Conservation (phyloP, 2,113 vertebrate species). For the Burhinus oedicnemus region DNA sequence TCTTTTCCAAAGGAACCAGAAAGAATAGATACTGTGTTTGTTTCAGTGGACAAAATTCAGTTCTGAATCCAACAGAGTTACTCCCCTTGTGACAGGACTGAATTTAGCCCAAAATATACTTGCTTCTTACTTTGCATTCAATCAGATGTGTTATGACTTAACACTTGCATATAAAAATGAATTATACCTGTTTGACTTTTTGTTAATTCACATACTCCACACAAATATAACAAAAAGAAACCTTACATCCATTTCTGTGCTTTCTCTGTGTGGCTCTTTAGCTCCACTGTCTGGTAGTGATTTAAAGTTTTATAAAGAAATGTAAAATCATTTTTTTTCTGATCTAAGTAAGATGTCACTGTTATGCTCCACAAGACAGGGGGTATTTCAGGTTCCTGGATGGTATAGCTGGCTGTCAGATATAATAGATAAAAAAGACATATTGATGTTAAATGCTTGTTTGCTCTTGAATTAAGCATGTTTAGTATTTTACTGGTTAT, state of each 20-base stretch:
- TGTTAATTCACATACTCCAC: slow-evolving; percentile 16
- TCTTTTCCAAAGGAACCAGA: not conserved
- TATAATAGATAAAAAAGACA: not conserved
- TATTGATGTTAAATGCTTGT: not conserved
- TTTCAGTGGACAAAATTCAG: not conserved
- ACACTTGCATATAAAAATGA: slow-evolving; percentile 6
- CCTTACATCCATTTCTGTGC: not conserved
- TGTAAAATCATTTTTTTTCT: not conserved
- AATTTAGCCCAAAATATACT: not conserved
- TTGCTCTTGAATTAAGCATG: not conserved
- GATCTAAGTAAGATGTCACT: slow-evolving; percentile 9
- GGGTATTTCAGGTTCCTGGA: not conserved
- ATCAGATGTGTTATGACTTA: not conserved
- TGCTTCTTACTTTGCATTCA: slow-evolving; percentile 9
- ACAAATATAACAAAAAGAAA: not conserved
- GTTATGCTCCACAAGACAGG: not conserved
- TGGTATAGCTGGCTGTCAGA: not conserved
- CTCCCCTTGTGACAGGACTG: not conserved
- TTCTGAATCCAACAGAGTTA: not conserved
- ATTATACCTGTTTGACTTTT: slow-evolving; percentile 5
- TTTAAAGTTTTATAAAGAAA: slow-evolving; percentile 4
- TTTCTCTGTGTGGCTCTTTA: slow-evolving; percentile 62
- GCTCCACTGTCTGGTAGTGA: slow-evolving; percentile 76
- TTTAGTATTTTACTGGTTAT: not conserved
- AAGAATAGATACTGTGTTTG: not conserved